Evolutionary conservation across 2,797 vertebrate species (phyloP), one percentile per base, ranked within the genome.

Genomic region (Vespertilio murinus): DNA sequence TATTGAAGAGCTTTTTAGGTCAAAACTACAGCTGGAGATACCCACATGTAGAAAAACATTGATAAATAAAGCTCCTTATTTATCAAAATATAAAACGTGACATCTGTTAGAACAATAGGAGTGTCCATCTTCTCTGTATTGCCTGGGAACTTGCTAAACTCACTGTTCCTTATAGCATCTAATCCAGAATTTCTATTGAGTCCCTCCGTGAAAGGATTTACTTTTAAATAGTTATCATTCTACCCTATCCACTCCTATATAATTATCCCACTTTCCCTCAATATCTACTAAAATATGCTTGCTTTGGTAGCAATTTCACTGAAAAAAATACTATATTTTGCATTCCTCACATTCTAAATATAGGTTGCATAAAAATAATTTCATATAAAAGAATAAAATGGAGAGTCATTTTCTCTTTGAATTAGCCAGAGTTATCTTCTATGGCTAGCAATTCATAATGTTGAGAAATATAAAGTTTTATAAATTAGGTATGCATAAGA

Each of bases 321-420:
- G 47, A 87, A 80, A 33, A 33, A 93, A 89, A 74, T 16, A 74
- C 5, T 33, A 69, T 42, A 40, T 40, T 65, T 64, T 30, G 7
- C 35, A 84, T 88, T 71, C 30, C 18, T 94, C 69, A 33, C 23
- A 35, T 80, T 81, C 85, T 86, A 88, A 93, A 88, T 84, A 88
- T 84, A 78, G 17, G 0, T 59, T 79, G 1, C 47, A 85, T 67
- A 14, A 73, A 94, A 84, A 93, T 92, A 59, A 65, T 13, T 87
- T 77, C 33, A 75, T 12, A 49, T 73, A 49, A 5, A 74, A 70
- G 49, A 80, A 61, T 85, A 35, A 88, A 92, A 83, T 52, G 35
- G 23, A 35, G 35, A 47, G 30, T 56, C 5, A 52, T 65, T 85
- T 94, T 94, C 45, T 40, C 11, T 78, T 88, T 78, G 42, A 84